phyloP scores from a whole-genome alignment of 2,888 invertebrate species.

The Drosophila emarginata region DNA sequence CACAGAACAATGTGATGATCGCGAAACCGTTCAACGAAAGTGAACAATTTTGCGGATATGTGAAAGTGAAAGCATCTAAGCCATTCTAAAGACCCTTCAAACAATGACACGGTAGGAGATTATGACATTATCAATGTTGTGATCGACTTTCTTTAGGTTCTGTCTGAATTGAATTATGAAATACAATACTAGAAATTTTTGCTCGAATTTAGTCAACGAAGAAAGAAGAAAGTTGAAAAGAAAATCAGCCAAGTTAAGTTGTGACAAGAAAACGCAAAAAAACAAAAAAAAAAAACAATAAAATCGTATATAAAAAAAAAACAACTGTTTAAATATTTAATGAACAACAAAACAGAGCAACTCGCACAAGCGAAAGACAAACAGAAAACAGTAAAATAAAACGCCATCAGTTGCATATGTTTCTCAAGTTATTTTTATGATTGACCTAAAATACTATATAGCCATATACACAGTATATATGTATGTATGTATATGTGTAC shows the following conservation, averaged over 20 bases:
- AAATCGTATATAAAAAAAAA: slow-evolving; percentile 35
- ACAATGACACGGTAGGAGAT: slow-evolving; percentile 21
- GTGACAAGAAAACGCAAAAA: slow-evolving; percentile 3
- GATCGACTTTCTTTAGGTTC: slow-evolving; percentile 50
- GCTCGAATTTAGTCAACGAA: slow-evolving; percentile 36
- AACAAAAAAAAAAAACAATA: slow-evolving; percentile 43
- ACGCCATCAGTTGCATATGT: slow-evolving; percentile 30
- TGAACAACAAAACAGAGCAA: slow-evolving; percentile 18
- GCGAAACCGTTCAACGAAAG: slow-evolving; percentile 37
- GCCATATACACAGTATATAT: neutral
- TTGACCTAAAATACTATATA: slow-evolving; percentile 2
- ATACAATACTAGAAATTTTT: slow-evolving; percentile 34
- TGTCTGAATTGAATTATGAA: slow-evolving; percentile 53
- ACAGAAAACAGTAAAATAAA: slow-evolving; percentile 37
- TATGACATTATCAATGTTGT: slow-evolving; percentile 14
- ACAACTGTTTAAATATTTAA: slow-evolving; percentile 63
- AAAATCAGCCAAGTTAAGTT: neutral
- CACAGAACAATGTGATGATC: slow-evolving; percentile 51
- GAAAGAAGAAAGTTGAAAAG: slow-evolving; percentile 1
- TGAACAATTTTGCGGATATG: slow-evolving; percentile 34
- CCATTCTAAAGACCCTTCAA: slow-evolving; percentile 27
- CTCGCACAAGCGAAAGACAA: slow-evolving; percentile 23
- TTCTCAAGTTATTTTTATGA: slow-evolving; percentile 31
- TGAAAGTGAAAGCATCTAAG: slow-evolving; percentile 67
- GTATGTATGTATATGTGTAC: neutral